A percentile compares a stretch with the other conserved stretches of the same genome.
These are phyloP conservation scores for Drosophila rellima DNA, from an alignment of 2,888 invertebrate genomes.

Conservation along the genomic window DNA sequence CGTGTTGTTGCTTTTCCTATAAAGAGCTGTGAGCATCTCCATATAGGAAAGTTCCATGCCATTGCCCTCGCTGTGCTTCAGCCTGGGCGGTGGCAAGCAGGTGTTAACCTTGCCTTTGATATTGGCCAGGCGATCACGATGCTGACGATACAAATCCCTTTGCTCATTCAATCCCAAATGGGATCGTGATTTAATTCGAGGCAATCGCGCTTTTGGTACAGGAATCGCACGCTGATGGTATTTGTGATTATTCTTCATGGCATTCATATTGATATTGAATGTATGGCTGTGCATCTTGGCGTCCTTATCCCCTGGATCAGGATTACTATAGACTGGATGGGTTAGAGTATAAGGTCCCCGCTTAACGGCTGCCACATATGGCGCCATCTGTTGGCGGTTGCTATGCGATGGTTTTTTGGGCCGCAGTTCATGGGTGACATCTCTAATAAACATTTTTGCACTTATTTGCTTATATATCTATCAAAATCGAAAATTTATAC, in stretches of 20 bases:
- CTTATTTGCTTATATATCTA: constrained; percentile 5
- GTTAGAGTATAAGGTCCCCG: constrained; percentile 58
- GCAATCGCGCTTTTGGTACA: constrained; percentile 16
- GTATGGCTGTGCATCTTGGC: constrained; percentile 53
- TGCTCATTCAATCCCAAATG: constrained; percentile 56
- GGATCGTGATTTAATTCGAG: constrained; percentile 43
- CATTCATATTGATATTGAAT: constrained; percentile 56
- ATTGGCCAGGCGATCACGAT: constrained; percentile 71
- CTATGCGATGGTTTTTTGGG: not conserved
- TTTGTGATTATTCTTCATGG: constrained; percentile 45
- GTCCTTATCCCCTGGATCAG: constrained; percentile 17
- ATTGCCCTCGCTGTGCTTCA: constrained; percentile 54
- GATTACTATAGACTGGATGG: constrained; percentile 53
- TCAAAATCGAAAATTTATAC: constrained; percentile 39
- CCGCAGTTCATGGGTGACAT: constrained; percentile 18
- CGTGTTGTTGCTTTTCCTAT: constrained; percentile 61
- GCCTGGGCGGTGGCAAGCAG: constrained; percentile 57
- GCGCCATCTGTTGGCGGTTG: constrained; percentile 13
- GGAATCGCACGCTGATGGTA: constrained; percentile 59
- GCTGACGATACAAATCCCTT: constrained; percentile 68
- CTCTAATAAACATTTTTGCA: constrained; percentile 62
- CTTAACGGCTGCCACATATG: constrained; percentile 60
- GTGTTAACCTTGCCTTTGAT: constrained; percentile 71
- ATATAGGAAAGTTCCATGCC: constrained; percentile 70
- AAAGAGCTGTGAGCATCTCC: constrained; percentile 74